phyloP scores from a whole-genome alignment of 2,797 vertebrate species.

The Coranthus polyacanthus region DNA sequence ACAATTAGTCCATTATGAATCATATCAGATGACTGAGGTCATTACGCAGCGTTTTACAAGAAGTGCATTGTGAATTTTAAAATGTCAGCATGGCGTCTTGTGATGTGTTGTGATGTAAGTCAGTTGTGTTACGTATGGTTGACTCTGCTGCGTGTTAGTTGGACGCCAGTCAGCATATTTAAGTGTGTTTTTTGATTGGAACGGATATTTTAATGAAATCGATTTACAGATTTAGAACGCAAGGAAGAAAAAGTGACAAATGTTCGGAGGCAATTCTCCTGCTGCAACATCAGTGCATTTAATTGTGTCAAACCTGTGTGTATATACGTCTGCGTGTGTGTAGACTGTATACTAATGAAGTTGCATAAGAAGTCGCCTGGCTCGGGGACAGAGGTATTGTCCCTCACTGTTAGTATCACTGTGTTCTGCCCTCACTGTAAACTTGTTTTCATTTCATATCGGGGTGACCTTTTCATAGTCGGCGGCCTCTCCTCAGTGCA shows the following conservation, averaged over 20 bases:
- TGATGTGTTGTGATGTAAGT: constrained; percentile 12
- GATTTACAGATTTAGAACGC: not conserved
- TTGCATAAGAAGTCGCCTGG: constrained; percentile 65
- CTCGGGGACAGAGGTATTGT: constrained; percentile 75
- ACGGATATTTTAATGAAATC: not conserved
- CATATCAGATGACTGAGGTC: not conserved
- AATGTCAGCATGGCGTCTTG: not conserved
- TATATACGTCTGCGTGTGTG: constrained; percentile 15
- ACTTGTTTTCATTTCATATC: constrained; percentile 72
- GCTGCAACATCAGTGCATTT: not conserved
- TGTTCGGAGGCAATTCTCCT: too few species aligned
- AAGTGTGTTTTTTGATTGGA: constrained; percentile 2
- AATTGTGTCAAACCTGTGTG: constrained; percentile 8
- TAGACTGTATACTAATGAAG: constrained; percentile 49
- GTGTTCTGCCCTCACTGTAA: constrained; percentile 68
- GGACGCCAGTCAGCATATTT: constrained; percentile 1
- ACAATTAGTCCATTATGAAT: not conserved
- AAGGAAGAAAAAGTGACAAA: not conserved
- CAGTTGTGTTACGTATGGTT: not conserved
- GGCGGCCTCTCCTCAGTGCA: constrained; percentile 51
- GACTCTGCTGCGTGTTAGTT: constrained; percentile 1
- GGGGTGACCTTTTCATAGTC: constrained; percentile 80
- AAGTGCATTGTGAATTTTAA: constrained; percentile 1
- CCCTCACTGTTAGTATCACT: constrained; percentile 77
- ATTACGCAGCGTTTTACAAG: not conserved